These are phyloP conservation scores for Stenodema calcarata DNA, from an alignment of 2,888 invertebrate species.

Conservation along the genomic window DNA sequence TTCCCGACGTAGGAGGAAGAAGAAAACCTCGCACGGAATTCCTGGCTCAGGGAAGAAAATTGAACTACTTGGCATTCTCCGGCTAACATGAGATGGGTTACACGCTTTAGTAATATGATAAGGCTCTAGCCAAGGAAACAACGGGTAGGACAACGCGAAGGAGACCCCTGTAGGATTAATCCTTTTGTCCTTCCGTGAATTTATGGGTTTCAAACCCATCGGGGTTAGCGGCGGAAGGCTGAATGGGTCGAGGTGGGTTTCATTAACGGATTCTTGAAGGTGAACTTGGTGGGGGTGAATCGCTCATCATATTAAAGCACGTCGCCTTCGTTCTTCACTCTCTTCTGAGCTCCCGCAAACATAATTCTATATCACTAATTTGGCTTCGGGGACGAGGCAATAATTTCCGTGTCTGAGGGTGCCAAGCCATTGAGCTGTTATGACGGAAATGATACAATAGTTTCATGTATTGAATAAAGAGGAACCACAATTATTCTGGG, in stretches of 20 bases:
- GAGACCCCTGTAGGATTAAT: conserved; percentile 20
- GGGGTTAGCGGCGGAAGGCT: neutral
- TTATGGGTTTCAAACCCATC: conserved; percentile 21
- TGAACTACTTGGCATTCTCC: conserved; percentile 44
- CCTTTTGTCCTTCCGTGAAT: conserved; percentile 34
- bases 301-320: neutral
- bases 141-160: neutral
- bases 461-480: neutral
- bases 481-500: too few relatives aligned
- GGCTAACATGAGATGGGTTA: conserved; percentile 29
- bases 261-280: conserved; percentile 29
- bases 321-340: neutral
- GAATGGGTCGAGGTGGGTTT: conserved; percentile 8
- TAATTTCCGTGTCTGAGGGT: neutral
- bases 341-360: neutral
- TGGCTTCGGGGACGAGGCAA: neutral
- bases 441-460: neutral
- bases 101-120: conserved; percentile 39
- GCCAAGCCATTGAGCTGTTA: neutral
- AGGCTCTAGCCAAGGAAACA: conserved; percentile 16
- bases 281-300: neutral
- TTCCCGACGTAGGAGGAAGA: neutral
- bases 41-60: conserved; percentile 29
- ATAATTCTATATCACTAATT: neutral
- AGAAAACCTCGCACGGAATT: conserved; percentile 37